Evolutionary conservation across 2,113 vertebrate genomes (phyloP), one percentile per base, ranked within the genome.

Genomic region (Corydoras maculifer): DNA sequence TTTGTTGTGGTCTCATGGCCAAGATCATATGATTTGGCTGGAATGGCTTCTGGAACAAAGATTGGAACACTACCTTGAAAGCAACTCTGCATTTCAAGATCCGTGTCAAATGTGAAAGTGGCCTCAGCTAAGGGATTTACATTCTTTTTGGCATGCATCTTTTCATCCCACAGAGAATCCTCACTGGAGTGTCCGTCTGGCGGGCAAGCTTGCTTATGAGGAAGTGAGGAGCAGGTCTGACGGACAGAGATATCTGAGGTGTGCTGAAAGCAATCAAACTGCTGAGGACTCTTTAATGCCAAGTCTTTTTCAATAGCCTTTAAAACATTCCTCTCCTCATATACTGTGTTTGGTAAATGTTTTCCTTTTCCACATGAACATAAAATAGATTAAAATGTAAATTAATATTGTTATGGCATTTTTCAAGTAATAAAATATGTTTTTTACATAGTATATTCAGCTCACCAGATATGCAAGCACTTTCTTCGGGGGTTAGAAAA

Each of bases 81-180:
- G 8, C 10, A 8, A 30, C 25, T 4, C 6, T 50, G 68, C 50
- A 50, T 62, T 9, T 84, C 70, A 29, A 78, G 76, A 63, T 81
- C 81, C 66, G 59, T 1, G 14, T 86, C 83, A 58, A 83, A 55
- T 11, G 72, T 79, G 51, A 75, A 68, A 63, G 50, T 82, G 0
- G 74, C 68, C 62, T 77, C 59, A 2, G 49, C 18, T 0, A 30
- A 43, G 9, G 68, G 32, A 30, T 82, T 75, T 25, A 48, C 58
- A 43, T 31, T 62, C 11, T 62, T 35, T 57, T 30, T n/a, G 7
- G 30, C 3, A 29, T 58, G 14, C 15, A 62, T 0, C 6, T 50
- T 53, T 65, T 79, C 61, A 3, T 68, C 48, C 73, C 79, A 72
- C 63, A 78, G 62, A 30, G 77, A 72, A n/a, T 9, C 60, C 11